Evolutionary conservation across 2,113 vertebrate genomes (phyloP).

Genomic region (Ranitomeya imitator): DNA sequence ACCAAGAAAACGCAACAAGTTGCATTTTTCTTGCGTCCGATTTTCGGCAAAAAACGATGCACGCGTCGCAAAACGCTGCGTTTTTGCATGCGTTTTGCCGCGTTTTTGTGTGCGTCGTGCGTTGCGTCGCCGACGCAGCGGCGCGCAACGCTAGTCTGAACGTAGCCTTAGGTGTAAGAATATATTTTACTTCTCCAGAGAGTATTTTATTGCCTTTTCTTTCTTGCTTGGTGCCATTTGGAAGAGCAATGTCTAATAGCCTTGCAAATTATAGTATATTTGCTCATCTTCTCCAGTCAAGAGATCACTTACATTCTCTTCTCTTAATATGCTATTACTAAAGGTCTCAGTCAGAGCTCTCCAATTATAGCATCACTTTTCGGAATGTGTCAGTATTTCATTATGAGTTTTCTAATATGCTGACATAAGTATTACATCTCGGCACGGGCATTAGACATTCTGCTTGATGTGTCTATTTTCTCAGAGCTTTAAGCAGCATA

Average conservation of each 20-base stretch:
- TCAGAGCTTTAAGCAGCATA: slow-evolving; percentile 23
- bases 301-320: slow-evolving; percentile 41
- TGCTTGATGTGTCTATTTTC: slow-evolving; percentile 54
- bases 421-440: slow-evolving; percentile 55
- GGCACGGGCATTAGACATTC: slow-evolving; percentile 49
- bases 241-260: slow-evolving; percentile 32
- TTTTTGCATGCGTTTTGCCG: too few species aligned
- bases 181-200: neutral
- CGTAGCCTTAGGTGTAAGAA: neutral
- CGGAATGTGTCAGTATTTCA: slow-evolving; percentile 53
- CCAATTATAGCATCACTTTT: slow-evolving; percentile 55
- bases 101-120: too few species aligned
- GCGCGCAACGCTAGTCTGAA: too few species aligned
- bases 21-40: too few species aligned
- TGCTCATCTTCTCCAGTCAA: slow-evolving; percentile 45
- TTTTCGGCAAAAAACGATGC: too few species aligned
- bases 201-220: neutral
- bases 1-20: too few species aligned
- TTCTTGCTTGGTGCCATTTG: neutral
- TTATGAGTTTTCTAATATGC: slow-evolving; percentile 53
- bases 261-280: slow-evolving; percentile 24
- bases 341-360: slow-evolving; percentile 53
- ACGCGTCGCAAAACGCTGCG: too few species aligned
- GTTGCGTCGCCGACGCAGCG: too few species aligned
- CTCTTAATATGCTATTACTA: slow-evolving; percentile 49